phyloP scores from a whole-genome alignment of 1,140 invertebrate genomes.

The Conus betulinus region DNA sequence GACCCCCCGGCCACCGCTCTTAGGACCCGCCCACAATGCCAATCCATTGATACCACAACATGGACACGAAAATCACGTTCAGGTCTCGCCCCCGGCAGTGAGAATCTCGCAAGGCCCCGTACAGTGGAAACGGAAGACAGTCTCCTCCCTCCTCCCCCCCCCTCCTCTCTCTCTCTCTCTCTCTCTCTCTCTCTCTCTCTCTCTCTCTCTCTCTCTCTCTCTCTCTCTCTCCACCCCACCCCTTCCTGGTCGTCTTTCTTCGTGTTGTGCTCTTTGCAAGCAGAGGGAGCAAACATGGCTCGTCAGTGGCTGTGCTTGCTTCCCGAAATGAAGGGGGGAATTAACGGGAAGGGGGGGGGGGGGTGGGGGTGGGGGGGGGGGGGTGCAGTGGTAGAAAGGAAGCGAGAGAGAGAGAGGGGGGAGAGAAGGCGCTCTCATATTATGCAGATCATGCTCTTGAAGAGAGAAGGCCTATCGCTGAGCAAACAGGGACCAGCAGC shows the following conservation, averaged over 20 bases:
- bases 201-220: too few relatives aligned
- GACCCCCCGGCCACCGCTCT: not conserved
- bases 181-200: too few relatives aligned
- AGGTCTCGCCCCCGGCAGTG: not conserved
- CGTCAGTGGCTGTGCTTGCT: not conserved
- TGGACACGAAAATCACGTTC: not conserved
- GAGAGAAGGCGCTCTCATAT: constrained; percentile 12
- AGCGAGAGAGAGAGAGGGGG: not conserved
- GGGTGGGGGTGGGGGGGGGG: not conserved
- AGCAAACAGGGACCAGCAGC: not conserved
- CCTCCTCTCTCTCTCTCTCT: too few relatives aligned
- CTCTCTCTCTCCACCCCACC: too few relatives aligned
- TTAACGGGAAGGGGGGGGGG: not conserved
- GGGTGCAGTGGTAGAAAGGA: too few relatives aligned
- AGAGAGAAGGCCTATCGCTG: constrained; percentile 20
- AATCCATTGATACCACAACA: not conserved
- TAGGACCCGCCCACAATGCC: not conserved
- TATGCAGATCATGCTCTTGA: constrained; percentile 29
- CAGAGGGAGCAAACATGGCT: not conserved
- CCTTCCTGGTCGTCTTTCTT: too few relatives aligned
- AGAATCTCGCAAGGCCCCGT: not conserved
- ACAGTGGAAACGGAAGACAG: not conserved
- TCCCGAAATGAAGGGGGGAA: not conserved
- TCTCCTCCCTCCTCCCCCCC: not conserved
- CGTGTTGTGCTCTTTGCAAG: too few relatives aligned